These are phyloP conservation scores for Porites cylindrica DNA, from an alignment of 92 coral and sea anemone genomes.

Conservation along the genomic window DNA sequence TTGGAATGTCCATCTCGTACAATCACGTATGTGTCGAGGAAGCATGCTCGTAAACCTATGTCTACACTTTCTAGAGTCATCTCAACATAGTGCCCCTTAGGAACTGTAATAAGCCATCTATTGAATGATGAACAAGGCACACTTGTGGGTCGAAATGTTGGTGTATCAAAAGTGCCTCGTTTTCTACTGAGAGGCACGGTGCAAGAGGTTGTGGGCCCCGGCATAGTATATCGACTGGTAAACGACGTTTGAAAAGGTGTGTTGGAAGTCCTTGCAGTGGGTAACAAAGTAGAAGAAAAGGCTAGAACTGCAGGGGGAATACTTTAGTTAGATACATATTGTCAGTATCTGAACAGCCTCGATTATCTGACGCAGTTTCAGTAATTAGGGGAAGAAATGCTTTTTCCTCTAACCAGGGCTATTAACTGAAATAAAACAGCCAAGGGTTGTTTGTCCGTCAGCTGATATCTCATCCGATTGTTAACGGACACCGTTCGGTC, in stretches of 20 bases:
- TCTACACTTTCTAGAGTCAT: constrained; percentile 17
- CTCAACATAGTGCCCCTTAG: constrained; percentile 20
- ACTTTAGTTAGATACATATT: not conserved
- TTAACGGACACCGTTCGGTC: no score
- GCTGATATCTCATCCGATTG: no score
- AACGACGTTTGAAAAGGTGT: not conserved
- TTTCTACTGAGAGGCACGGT: not conserved
- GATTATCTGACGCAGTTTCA: no score
- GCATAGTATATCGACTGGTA: not conserved
- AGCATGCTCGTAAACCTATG: constrained; percentile 16
- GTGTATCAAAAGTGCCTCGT: constrained; percentile 9
- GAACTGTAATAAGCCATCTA: constrained; percentile 25
- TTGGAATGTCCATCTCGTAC: not conserved
- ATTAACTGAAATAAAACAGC: no score
- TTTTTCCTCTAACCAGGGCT: no score
- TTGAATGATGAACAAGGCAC: not conserved
- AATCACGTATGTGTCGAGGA: constrained; percentile 5
- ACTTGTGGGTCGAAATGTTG: not conserved
- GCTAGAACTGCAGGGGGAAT: not conserved
- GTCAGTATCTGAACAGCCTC: no score
- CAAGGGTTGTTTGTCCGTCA: no score
- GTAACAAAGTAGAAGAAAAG: not conserved
- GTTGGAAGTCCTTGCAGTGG: not conserved
- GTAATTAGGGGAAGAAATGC: no score
- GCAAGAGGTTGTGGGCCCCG: not conserved